Evolutionary conservation across 2,888 invertebrate species (phyloP).

Genomic region (Monopis laevigella): DNA sequence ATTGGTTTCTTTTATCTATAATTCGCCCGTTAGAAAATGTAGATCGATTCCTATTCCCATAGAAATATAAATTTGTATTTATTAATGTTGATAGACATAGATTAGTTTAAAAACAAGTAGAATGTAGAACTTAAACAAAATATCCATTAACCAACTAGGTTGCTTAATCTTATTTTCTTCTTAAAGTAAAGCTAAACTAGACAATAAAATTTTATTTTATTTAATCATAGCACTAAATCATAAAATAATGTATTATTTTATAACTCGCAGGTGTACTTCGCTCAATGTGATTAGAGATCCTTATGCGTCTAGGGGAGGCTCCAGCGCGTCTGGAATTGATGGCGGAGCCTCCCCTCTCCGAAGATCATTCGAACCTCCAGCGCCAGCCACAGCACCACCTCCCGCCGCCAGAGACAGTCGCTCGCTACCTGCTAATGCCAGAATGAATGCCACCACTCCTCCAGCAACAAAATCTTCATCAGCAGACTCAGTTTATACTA

Average conservation of each 20-base stretch:
- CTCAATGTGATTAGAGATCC: constrained; percentile 84
- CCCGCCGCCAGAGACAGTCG: constrained; percentile 67
- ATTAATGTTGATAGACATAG: no score
- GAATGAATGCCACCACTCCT: constrained; percentile 67
- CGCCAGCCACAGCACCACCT: constrained; percentile 38
- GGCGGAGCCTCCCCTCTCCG: constrained; percentile 59
- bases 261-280: constrained; percentile 78
- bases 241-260: constrained; percentile 14
- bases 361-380: constrained; percentile 47
- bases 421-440: constrained; percentile 70
- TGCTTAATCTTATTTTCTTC: no score
- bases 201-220: neutral
- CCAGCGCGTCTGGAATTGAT: constrained; percentile 55
- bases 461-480: constrained; percentile 68
- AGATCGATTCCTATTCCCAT: no score
- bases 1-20: no score
- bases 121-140: no score
- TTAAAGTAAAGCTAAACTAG: neutral
- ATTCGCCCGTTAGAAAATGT: no score
- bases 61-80: no score
- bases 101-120: no score
- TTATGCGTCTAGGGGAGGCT: constrained; percentile 64
- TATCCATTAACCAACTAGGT: no score
- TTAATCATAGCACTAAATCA: neutral
- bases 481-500: constrained; percentile 88